Percentiles rank a stretch among this genome's conserved stretches.
phyloP scores from a whole-genome alignment of 2,113 vertebrate genomes.

The Edolisoma coerulescens region DNA sequence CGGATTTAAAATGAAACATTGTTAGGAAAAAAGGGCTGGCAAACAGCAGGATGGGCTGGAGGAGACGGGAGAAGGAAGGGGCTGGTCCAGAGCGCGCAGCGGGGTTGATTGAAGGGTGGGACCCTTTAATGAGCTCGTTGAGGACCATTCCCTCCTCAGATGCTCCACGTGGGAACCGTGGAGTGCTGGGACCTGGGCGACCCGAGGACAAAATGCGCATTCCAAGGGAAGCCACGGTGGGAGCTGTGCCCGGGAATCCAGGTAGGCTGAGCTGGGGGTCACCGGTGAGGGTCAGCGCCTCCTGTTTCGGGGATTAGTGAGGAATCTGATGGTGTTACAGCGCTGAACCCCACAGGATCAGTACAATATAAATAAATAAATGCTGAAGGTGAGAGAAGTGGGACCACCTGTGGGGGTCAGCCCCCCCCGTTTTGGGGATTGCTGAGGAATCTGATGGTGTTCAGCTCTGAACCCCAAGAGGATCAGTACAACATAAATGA shows the following conservation, averaged over 20 bases:
- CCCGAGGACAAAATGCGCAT: background rate
- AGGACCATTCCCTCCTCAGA: accelerated
- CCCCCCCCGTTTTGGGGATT: accelerated
- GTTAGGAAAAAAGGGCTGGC: too few relatives aligned
- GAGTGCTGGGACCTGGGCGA: accelerated
- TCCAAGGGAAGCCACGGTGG: accelerated
- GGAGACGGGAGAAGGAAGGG: background rate
- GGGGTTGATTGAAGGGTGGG: background rate
- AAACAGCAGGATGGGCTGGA: background rate
- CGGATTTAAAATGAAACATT: background rate
- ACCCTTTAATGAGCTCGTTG: background rate
- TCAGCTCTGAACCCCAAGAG: accelerated
- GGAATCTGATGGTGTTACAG: too few relatives aligned
- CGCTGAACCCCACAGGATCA: background rate
- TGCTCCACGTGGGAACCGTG: accelerated
- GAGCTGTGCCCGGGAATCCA: accelerated
- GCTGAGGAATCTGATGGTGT: background rate
- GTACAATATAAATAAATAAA: background rate
- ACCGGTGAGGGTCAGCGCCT: accelerated
- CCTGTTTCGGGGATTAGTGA: accelerated
- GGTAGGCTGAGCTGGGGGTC: background rate
- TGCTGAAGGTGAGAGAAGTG: background rate
- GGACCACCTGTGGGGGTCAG: accelerated
- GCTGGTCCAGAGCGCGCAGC: background rate
- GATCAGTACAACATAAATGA: accelerated